phyloP scores from a whole-genome alignment of 2,888 invertebrate genomes.

The Carterocephalus palaemon region DNA sequence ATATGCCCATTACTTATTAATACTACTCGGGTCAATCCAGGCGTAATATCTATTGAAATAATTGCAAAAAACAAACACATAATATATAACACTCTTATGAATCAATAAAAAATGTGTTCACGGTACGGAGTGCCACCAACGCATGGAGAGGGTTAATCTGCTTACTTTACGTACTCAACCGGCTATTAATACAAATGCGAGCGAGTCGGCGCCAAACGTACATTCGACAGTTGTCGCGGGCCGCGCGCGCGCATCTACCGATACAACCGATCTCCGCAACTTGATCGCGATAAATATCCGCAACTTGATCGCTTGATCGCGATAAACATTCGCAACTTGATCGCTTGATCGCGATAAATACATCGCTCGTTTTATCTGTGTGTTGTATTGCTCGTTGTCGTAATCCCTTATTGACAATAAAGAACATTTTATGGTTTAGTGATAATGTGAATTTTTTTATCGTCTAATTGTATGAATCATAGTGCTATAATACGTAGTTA shows the following conservation, averaged over 20 bases:
- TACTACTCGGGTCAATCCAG: no score
- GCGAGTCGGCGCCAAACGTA: conserved; percentile 48
- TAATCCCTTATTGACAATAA: no score
- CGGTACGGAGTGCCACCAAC: no score
- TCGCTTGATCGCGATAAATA: neutral
- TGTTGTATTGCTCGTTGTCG: no score
- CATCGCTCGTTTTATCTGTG: neutral
- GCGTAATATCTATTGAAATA: no score
- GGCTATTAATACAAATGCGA: conserved; percentile 65
- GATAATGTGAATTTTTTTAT: conserved; percentile 1
- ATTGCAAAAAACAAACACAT: no score
- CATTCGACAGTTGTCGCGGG: conserved; percentile 46
- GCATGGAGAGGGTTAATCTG: conserved; percentile 40
- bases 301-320: neutral
- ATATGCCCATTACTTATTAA: no score
- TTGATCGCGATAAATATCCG: conserved; percentile 13
- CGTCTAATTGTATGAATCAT: neutral
- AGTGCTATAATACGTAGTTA: neutral
- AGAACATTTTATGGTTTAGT: neutral
- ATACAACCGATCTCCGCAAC: conserved; percentile 32
- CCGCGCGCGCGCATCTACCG: conserved; percentile 42
- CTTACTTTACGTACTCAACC: conserved; percentile 37
- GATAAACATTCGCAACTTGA: neutral
- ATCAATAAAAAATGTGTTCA: no score
- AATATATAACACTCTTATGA: no score